Evolutionary conservation across 2,113 vertebrate species (phyloP), one percentile per base, ranked within the genome.

Genomic region (Acinonyx jubatus): DNA sequence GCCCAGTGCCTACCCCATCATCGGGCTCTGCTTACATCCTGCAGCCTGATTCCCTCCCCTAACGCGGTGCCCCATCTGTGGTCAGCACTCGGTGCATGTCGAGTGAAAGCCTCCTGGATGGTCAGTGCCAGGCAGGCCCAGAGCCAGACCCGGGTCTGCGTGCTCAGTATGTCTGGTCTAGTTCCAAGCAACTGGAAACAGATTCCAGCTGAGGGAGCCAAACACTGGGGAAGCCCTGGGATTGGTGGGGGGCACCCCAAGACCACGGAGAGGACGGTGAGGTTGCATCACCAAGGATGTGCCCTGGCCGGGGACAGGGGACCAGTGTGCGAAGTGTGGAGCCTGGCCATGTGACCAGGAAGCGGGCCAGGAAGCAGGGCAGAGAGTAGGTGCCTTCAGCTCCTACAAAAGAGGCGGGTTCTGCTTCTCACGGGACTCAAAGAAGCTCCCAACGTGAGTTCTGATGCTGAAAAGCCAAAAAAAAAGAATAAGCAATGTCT

Each of bases 71-170:
- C 50, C 7, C 6, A 3, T 0, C 14, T 7, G 8, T n/a, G 23
- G 5, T 19, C 1, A 18, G 50, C 23, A 45, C 38, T 21, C 0
- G 1, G 27, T 2, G 7, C n/a, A 21, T 25, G 5, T 33, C 7
- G n/a, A 52, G 8, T 5, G n/a, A 9, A 23, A 11, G 38, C 33
- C 65, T 27, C 45, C 27, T 8, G 8, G 21, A 38, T 0, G 13
- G 69, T 23, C 38, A 23, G 57, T 1, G 18, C 25, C 55, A 16
- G 81, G 55, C 38, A 10, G 41, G 45, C 55, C 68, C 18, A 1
- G 63, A 21, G 52, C n/a, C 27, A 11, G 19, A 7, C 14, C 10
- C 3, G 5, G 36, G 36, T 13, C 38, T 18, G 50, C 25, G 12
- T 45, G 36, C 6, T 63, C 38, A 1, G 18, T 11, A 10, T 7